A percentile compares a stretch with the other conserved stretches of the same genome.
These are phyloP conservation scores for Distichodus sexfasciatus DNA, from an alignment of 2,797 vertebrate species.

Conservation along the genomic window DNA sequence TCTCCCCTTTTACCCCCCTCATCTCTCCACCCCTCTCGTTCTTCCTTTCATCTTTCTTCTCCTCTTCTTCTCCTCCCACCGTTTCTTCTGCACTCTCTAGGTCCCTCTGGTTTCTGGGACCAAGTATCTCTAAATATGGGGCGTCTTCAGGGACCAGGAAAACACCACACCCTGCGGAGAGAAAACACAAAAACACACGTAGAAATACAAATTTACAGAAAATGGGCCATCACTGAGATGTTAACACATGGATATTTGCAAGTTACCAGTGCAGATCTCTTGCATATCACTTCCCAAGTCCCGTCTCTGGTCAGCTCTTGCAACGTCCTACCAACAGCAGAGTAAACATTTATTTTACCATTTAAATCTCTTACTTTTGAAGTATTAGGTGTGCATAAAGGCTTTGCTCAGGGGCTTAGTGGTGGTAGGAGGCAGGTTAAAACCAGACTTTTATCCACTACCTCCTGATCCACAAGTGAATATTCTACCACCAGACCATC, in stretches of 20 bases:
- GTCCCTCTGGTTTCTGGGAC: slow-evolving; percentile 31
- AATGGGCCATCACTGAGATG: background rate
- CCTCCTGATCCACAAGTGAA: too few species aligned
- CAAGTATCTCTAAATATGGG: slow-evolving; percentile 75
- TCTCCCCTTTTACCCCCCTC: background rate
- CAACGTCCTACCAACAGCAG: slow-evolving; percentile 14
- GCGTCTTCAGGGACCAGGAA: slow-evolving; percentile 61
- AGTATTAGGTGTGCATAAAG: background rate
- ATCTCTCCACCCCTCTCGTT: background rate
- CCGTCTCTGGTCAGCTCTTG: background rate
- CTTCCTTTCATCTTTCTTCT: background rate
- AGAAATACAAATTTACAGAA: too few species aligned
- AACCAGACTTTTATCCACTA: too few species aligned
- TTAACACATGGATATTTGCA: slow-evolving; percentile 5
- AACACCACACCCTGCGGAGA: slow-evolving; percentile 61
- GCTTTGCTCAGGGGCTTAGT: too few species aligned
- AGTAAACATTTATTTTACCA: background rate
- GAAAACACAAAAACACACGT: slow-evolving; percentile 8
- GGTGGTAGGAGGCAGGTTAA: too few species aligned
- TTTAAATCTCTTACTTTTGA: background rate
- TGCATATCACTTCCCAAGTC: slow-evolving; percentile 33
- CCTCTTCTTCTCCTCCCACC: background rate
- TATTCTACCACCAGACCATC: too few species aligned
- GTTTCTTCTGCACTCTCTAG: background rate
- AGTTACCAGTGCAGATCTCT: slow-evolving; percentile 68